phyloP scores from a whole-genome alignment of 2,888 invertebrate genomes.

The Scaptomyza caliginosa region DNA sequence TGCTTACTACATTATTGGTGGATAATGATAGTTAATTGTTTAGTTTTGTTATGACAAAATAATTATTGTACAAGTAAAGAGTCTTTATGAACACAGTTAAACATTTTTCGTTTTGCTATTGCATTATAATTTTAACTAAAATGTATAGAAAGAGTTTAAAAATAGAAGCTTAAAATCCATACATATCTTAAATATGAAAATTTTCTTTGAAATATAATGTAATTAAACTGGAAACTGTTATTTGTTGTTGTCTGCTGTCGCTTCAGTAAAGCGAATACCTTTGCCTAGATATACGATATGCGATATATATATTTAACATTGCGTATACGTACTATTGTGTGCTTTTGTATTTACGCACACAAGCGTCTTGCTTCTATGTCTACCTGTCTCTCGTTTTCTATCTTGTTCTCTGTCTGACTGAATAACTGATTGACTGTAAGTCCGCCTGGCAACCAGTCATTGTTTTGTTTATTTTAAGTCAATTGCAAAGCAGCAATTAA shows the following conservation, averaged over 20 bases:
- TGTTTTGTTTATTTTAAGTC: conserved; percentile 52
- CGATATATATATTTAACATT: conserved; percentile 26
- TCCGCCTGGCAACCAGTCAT: conserved; percentile 4
- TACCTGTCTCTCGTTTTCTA: background rate
- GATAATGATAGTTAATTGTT: background rate
- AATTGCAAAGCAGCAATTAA: conserved; percentile 57
- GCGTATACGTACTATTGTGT: conserved; percentile 30
- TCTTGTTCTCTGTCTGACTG: background rate
- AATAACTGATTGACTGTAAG: background rate
- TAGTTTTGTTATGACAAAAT: background rate
- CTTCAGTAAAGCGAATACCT: conserved; percentile 42
- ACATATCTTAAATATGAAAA: no score
- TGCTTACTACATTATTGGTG: background rate
- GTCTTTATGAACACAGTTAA: no score
- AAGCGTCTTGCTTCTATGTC: background rate
- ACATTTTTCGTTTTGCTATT: no score
- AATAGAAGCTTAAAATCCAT: no score
- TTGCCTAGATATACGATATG: conserved; percentile 42
- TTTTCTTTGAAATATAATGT: no score
- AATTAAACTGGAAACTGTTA: conserved; percentile 14
- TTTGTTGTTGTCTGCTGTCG: conserved; percentile 22
- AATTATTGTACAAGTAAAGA: no score
- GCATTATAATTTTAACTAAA: no score
- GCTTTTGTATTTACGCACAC: conserved; percentile 19
- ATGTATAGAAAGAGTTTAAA: no score